A percentile compares a stretch with the other conserved stretches of the same genome.
These are phyloP conservation scores for Endomychus coccineus DNA, from an alignment of 2,888 invertebrate species.

Conservation along the genomic window DNA sequence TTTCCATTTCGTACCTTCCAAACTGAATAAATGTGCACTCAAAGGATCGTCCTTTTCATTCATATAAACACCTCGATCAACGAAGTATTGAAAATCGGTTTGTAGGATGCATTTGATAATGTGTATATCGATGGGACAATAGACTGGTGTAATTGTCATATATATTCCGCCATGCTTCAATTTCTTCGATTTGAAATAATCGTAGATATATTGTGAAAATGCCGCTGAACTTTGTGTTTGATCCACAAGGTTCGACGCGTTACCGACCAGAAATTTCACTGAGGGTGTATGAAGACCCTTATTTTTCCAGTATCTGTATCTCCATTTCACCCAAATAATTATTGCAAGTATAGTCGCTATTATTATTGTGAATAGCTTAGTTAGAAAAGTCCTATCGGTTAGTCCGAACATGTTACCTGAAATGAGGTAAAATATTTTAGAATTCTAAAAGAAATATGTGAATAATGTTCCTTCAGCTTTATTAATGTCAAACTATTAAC, in stretches of 20 bases:
- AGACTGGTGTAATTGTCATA: slow-evolving; percentile 18
- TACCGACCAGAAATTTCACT: slow-evolving; percentile 15
- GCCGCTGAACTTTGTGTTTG: slow-evolving; percentile 8
- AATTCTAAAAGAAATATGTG: too few relatives aligned
- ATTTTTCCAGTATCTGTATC: slow-evolving; percentile 21
- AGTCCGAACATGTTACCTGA: too few relatives aligned
- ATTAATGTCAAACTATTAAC: too few relatives aligned
- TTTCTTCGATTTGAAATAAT: slow-evolving; percentile 8
- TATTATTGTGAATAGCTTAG: too few relatives aligned
- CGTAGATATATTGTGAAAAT: slow-evolving; percentile 8
- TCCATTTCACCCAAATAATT: slow-evolving; percentile 22
- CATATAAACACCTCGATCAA: slow-evolving; percentile 51
- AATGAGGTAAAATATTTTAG: too few relatives aligned
- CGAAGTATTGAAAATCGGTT: slow-evolving; percentile 53
- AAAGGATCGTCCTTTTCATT: slow-evolving; percentile 51
- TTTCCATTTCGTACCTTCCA: slow-evolving; percentile 52
- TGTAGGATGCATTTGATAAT: slow-evolving; percentile 43
- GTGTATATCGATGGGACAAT: slow-evolving; percentile 23
- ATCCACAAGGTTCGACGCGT: slow-evolving; percentile 6
- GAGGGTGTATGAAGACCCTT: slow-evolving; percentile 11
- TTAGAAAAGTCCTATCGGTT: too few relatives aligned
- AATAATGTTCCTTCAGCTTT: too few relatives aligned
- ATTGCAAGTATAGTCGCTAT: too few relatives aligned
- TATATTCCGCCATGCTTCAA: slow-evolving; percentile 23
- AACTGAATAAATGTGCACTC: slow-evolving; percentile 49